Percentiles rank a stretch among this genome's conserved stretches.
These are phyloP conservation scores for Dicranocentrus wangi DNA, from an alignment of 2,888 invertebrate species.

Conservation along the genomic window DNA sequence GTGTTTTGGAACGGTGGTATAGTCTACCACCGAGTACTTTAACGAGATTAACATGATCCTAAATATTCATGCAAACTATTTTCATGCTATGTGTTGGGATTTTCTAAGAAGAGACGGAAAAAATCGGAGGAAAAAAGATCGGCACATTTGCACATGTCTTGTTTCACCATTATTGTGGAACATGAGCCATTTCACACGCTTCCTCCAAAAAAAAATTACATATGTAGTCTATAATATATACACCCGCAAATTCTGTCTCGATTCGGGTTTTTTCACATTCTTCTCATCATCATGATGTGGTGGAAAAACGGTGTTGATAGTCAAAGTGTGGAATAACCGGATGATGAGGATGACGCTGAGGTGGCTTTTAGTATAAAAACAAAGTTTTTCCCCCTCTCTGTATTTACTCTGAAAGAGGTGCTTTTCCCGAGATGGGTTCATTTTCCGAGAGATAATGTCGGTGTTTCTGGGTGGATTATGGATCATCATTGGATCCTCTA, in stretches of 20 bases:
- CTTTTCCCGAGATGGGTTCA: conserved; percentile 24
- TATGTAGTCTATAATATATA: too few species aligned
- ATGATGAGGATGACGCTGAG: conserved; percentile 36
- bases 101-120: conserved; percentile 6
- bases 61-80: conserved; percentile 53
- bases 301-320: conserved; percentile 7
- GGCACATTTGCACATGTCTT: conserved; percentile 54
- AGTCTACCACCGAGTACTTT: too few species aligned
- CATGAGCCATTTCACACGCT: conserved; percentile 59
- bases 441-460: conserved; percentile 22
- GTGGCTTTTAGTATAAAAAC: conserved; percentile 37
- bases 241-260: neutral
- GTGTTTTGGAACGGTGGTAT: conserved; percentile 31
- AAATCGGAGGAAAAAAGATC: conserved; percentile 12
- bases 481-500: conserved; percentile 20
- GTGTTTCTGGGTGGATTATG: conserved; percentile 42
- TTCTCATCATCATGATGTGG: too few species aligned
- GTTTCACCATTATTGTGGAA: conserved; percentile 57
- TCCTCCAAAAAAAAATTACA: conserved; percentile 8
- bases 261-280: neutral
- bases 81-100: conserved; percentile 45
- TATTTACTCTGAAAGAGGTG: conserved; percentile 11
- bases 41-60: conserved; percentile 45
- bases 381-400: conserved; percentile 6
- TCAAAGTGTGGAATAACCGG: conserved; percentile 33